Base-by-base conservation (phyloP, 2,113 vertebrate genomes). In the Dunckerocampus dactyliophorus region DNA sequence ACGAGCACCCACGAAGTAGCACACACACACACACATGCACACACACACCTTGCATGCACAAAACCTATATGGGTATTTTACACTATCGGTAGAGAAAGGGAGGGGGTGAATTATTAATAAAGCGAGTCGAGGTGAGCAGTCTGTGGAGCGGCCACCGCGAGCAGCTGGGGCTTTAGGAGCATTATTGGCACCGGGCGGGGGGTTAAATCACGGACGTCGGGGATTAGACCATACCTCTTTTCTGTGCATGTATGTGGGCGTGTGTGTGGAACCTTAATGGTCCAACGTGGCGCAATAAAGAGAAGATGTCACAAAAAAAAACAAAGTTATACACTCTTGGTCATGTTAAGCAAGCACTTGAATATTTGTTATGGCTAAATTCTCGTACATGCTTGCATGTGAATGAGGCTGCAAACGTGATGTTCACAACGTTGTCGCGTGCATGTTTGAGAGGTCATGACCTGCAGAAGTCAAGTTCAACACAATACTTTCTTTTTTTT, bases 101-200 rank as follows among this genome's bases (percentile, higher is more conserved):
- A n/a, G 31, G 31, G n/a, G 80, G 82, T 89, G 78, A 88, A 89
- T 89, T 86, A 90, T 90, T 88, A 87, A 90, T 88, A 88, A 82
- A 28, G 80, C 70, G 74, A 77, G 77, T 83, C n/a, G 34, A 37
- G 81, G 83, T 82, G 85, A 64, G 82, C 88, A 87, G 85, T 62
- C 84, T 90, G 89, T 70, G 64, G 24, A 63, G 84, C 78, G 81
- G 77, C 83, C 82, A 77, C 37, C 64, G 62, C 62, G 70, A 87
- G 86, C 88, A 90, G 89, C 88, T 89, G 88, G 64, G 82, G 85
- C 77, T 85, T 85, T 83, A 71, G 83, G 73, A 75, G 88, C 81
- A 87, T 90, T 85, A 88, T 78, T 62, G 75, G 70, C 77, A 82
- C 73, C 76, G 76, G 78, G n/a, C n/a, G n/a, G 65, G 39, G 39